Base-by-base conservation (phyloP, 2,888 invertebrate genomes). In the Temnothorax ravouxi region DNA sequence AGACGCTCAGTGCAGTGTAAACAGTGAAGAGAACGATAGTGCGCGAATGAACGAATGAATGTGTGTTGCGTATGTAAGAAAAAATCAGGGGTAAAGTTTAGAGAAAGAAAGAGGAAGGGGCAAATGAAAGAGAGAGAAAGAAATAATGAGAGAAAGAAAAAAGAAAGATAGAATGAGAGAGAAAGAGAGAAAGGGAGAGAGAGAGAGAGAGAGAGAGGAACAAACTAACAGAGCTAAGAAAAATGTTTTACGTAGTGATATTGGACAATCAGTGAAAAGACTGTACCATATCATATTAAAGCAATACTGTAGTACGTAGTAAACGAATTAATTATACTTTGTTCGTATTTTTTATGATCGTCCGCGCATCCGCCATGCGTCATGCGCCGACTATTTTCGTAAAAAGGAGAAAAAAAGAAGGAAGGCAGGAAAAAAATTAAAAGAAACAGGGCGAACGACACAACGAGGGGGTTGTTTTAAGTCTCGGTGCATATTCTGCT, bases 221-320 rank as follows among this genome's bases (percentile, higher is more conserved):
- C 41, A 86, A 69, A 83, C 62, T 64, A 76, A 85, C 81, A 72
- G 61, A 88, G 74, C 87, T 82, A 84, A 85, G 87, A 87, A 72
- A 90, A 86, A 91, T 91, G 88, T 91, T 92, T 92, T 92, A 93
- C 90, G 92, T 93, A 94, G 95, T 94, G 94, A 94, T 95, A 94
- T 93, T 92, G 95, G 95, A 95, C 95, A 95, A 95, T 95, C 95
- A 95, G 94, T 94, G 94, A 95, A 93, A 94, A 94, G 95, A 95
- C 94, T 95, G 95, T 95, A 94, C 93, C 94, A 94, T 94, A 94
- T 93, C 92, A 94, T 94, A 90, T 92, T 89, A 92, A 94, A 94
- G 94, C 94, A 94, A 94, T 94, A 94, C 91, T 86, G 89, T 93
- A 93, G 92, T 84, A 82, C 87, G 47, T 93, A 93, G 92, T 89